Conservation (phyloP, 2,797 vertebrate genomes). For the Muscicapa comitata region DNA sequence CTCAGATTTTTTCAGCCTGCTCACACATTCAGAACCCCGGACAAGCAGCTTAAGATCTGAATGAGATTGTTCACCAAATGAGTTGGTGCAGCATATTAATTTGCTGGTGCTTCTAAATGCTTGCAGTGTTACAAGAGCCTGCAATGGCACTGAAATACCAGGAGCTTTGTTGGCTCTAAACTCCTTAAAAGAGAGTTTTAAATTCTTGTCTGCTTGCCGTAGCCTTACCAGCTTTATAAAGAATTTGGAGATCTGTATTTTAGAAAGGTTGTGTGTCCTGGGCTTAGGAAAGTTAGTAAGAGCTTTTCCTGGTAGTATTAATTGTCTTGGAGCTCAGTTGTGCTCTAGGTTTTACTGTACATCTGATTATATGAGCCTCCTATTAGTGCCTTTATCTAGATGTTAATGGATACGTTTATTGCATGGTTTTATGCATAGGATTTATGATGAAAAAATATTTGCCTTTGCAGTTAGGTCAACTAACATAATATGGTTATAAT, state of each 20-base stretch:
- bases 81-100: conserved; percentile 37
- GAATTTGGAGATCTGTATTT: not conserved
- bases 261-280: not conserved
- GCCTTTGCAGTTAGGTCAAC: not conserved
- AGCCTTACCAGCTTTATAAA: conserved; percentile 29
- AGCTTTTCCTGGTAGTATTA: not conserved
- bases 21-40: conserved; percentile 43
- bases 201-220: conserved; percentile 40
- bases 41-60: conserved; percentile 35
- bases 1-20: conserved; percentile 32
- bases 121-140: conserved; percentile 53
- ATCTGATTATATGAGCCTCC: not conserved
- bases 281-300: not conserved
- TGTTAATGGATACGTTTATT: not conserved
- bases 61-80: conserved; percentile 46
- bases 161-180: conserved; percentile 57
- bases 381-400: not conserved
- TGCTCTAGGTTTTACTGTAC: not conserved
- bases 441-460: not conserved
- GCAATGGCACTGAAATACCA: conserved; percentile 46
- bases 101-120: conserved; percentile 41
- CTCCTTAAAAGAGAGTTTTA: conserved; percentile 56
- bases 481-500: not conserved
- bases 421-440: not conserved
- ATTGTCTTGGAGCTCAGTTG: not conserved